Evolutionary conservation across 92 coral and sea anemone species (phyloP).

Genomic region (Parazoanthus atlanticus): DNA sequence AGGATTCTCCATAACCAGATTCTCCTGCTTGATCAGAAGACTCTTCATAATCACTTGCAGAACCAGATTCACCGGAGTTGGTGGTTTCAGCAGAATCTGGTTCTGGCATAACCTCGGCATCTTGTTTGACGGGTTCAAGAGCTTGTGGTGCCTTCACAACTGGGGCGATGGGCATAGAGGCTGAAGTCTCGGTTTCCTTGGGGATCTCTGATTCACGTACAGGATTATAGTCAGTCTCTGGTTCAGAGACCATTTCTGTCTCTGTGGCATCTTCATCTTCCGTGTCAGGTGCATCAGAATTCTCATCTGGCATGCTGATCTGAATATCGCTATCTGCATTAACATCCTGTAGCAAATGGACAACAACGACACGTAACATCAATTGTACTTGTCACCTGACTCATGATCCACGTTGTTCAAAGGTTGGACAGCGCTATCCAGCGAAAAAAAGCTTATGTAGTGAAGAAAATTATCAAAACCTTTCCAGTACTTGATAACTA

Average conservation of each 20-base stretch:
- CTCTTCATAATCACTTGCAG: slow-evolving; percentile 39
- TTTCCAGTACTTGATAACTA: no score
- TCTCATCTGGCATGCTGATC: slow-evolving; percentile 37
- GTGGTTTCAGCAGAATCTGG: slow-evolving; percentile 19
- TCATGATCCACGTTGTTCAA: no score
- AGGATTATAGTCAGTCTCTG: slow-evolving; percentile 34
- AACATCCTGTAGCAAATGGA: background rate
- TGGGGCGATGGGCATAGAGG: background rate
- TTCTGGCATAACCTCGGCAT: slow-evolving; percentile 28
- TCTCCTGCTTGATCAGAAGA: slow-evolving; percentile 27
- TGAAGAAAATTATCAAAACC: no score
- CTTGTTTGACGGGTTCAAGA: slow-evolving; percentile 27
- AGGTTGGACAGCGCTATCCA: no score
- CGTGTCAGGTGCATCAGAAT: slow-evolving; percentile 41
- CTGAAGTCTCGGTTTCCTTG: slow-evolving; percentile 18
- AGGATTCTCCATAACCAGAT: slow-evolving; percentile 12
- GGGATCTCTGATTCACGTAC: slow-evolving; percentile 40
- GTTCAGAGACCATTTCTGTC: slow-evolving; percentile 43
- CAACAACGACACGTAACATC: background rate
- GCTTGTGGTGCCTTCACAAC: background rate
- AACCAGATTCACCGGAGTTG: slow-evolving; percentile 45
- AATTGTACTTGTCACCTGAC: background rate
- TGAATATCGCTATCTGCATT: slow-evolving; percentile 19
- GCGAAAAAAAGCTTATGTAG: no score
- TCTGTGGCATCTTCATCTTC: slow-evolving; percentile 30